A percentile compares a stretch with the other conserved stretches of the same genome.
Conservation (phyloP, 64 coral and sea anemone species). For the Actinia tenebrosa region DNA sequence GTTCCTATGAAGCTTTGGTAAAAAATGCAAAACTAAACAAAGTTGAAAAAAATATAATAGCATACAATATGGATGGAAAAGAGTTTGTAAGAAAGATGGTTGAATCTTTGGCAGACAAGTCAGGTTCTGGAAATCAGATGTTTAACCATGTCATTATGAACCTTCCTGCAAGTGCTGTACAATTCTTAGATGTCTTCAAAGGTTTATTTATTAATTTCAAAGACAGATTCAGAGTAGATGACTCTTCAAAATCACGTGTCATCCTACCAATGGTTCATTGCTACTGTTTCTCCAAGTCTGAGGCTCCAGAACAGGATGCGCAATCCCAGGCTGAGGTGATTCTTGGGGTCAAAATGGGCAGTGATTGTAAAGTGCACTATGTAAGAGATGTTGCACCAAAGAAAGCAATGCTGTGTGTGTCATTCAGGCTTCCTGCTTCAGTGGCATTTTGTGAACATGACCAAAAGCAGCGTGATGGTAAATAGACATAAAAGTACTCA, state of each 20-base stretch:
- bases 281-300: slow-evolving; percentile 92
- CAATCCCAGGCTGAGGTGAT: slow-evolving; percentile 61
- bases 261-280: slow-evolving; percentile 82
- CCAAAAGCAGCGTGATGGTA: not conserved
- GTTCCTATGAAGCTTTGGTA: slow-evolving; percentile 64
- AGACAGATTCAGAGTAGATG: slow-evolving; percentile 10
- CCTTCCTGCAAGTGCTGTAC: slow-evolving; percentile 87
- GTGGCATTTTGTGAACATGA: slow-evolving; percentile 23
- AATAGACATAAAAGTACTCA: not conserved
- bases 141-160: slow-evolving; percentile 96
- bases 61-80: slow-evolving; percentile 90
- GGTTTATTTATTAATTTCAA: slow-evolving; percentile 46
- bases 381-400: slow-evolving; percentile 92
- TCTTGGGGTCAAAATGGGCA: slow-evolving; percentile 24
- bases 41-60: slow-evolving; percentile 47
- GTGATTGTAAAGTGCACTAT: slow-evolving; percentile 50
- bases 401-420: slow-evolving; percentile 95
- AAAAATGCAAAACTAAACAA: slow-evolving; percentile 78
- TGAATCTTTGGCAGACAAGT: not conserved
- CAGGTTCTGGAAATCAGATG: not conserved
- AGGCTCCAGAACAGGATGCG: slow-evolving; percentile 52
- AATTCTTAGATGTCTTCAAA: slow-evolving; percentile 87
- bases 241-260: not conserved
- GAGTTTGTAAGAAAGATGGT: slow-evolving; percentile 70
- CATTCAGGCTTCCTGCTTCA: slow-evolving; percentile 68